Evolutionary conservation across 1,140 invertebrate genomes (phyloP).

Genomic region (Drosophila santomea): DNA sequence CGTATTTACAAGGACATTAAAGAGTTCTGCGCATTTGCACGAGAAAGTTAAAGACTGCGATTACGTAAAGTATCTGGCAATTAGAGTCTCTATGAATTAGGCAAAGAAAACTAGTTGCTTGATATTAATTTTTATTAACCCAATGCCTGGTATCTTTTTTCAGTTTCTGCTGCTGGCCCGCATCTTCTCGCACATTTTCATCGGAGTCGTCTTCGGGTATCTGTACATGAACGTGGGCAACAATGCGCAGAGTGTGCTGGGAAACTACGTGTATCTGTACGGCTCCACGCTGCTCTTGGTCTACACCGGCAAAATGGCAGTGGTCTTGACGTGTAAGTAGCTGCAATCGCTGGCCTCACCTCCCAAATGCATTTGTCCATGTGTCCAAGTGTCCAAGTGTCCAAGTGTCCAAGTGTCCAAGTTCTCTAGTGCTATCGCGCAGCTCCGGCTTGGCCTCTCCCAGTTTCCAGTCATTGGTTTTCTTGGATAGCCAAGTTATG

Average conservation of each 20-base stretch:
- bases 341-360: slow-evolving; percentile 6
- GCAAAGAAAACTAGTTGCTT: too few relatives aligned
- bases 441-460: slow-evolving; percentile 7
- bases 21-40: too few relatives aligned
- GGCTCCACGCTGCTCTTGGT: slow-evolving; percentile 95
- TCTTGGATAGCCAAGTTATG: slow-evolving; percentile 17
- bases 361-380: slow-evolving; percentile 4
- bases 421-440: slow-evolving; percentile 18
- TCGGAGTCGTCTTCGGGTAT: slow-evolving; percentile 95
- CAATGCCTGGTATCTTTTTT: slow-evolving; percentile 60
- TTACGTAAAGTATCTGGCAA: background rate
- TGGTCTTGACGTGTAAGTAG: slow-evolving; percentile 96
- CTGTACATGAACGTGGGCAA: slow-evolving; percentile 94
- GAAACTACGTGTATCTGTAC: slow-evolving; percentile 96
- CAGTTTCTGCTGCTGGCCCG: slow-evolving; percentile 90
- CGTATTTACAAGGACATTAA: background rate
- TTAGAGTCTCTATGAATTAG: background rate
- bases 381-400: slow-evolving; percentile 28
- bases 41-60: too few relatives aligned
- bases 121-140: too few relatives aligned
- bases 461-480: slow-evolving; percentile 9
- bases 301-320: slow-evolving; percentile 98
- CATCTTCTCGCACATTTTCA: slow-evolving; percentile 91
- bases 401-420: slow-evolving; percentile 28
- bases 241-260: slow-evolving; percentile 92